Percentiles rank a stretch among this genome's conserved stretches.
These are phyloP conservation scores for Junonia oenone DNA, from an alignment of 2,888 invertebrate genomes.

Conservation along the genomic window DNA sequence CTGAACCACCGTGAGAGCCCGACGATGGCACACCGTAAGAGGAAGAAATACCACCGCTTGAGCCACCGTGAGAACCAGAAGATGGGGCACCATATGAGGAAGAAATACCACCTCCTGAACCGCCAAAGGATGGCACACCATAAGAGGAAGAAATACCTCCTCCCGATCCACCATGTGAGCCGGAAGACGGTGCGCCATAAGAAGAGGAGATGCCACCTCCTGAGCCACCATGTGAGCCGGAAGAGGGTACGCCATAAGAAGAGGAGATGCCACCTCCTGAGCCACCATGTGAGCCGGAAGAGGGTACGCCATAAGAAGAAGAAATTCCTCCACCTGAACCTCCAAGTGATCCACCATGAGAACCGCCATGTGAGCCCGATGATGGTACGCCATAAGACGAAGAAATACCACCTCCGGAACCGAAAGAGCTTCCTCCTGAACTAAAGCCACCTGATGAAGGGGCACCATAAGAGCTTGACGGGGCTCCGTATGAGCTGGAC, in stretches of 20 bases:
- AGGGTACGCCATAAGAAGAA: slow-evolving; percentile 45
- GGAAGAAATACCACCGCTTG: slow-evolving; percentile 44
- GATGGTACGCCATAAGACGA: slow-evolving; percentile 43
- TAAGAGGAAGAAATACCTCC: slow-evolving; percentile 51
- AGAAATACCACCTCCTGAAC: slow-evolving; percentile 24
- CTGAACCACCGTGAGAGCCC: slow-evolving; percentile 39
- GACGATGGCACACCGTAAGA: slow-evolving; percentile 50
- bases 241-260: slow-evolving; percentile 64
- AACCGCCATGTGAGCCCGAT: slow-evolving; percentile 30
- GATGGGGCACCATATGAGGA: slow-evolving; percentile 64
- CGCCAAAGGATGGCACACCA: slow-evolving; percentile 37
- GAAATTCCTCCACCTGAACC: slow-evolving; percentile 45
- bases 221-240: slow-evolving; percentile 55
- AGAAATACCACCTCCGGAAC: slow-evolving; percentile 47
- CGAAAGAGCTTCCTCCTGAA: slow-evolving; percentile 4
- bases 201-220: slow-evolving; percentile 32
- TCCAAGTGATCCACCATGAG: too few species aligned
- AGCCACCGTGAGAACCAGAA: slow-evolving; percentile 50
- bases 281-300: slow-evolving; percentile 46
- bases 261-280: slow-evolving; percentile 9
- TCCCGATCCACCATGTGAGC: slow-evolving; percentile 39
- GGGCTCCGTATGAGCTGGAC: slow-evolving; percentile 70
- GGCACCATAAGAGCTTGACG: slow-evolving; percentile 62
- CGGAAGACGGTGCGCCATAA: slow-evolving; percentile 30
- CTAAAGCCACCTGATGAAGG: slow-evolving; percentile 45